Percentiles rank a stretch among this genome's conserved stretches.
Conservation (phyloP, 2,113 vertebrate species). For the Hippocampus barbouri region DNA sequence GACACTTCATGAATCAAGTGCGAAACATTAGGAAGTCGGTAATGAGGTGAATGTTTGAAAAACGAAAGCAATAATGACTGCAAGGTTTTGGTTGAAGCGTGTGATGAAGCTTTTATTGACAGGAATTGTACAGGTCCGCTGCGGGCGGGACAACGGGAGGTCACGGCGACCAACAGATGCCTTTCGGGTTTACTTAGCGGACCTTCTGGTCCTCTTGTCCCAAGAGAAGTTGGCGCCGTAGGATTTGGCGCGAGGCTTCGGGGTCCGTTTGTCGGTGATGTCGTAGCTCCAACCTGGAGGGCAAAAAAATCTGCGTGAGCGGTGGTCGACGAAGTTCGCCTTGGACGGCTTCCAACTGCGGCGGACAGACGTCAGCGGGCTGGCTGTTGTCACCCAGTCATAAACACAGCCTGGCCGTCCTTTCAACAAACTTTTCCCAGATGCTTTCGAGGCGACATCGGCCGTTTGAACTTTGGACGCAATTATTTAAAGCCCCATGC, state of each 20-base stretch:
- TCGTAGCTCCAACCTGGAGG: slow-evolving; percentile 93
- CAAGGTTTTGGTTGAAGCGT: slow-evolving; percentile 49
- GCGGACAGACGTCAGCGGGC: slow-evolving; percentile 53
- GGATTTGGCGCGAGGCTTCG: slow-evolving; percentile 92
- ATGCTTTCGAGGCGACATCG: slow-evolving; percentile 36
- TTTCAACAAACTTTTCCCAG: slow-evolving; percentile 60
- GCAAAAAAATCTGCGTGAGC: slow-evolving; percentile 54
- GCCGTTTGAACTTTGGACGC: neutral
- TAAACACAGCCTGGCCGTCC: slow-evolving; percentile 59
- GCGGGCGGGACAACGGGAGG: slow-evolving; percentile 31
- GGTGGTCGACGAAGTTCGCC: slow-evolving; percentile 37
- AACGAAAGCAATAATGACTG: slow-evolving; percentile 46
- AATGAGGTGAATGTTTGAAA: slow-evolving; percentile 67
- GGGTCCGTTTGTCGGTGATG: slow-evolving; percentile 82
- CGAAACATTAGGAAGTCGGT: slow-evolving; percentile 40
- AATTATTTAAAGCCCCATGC: neutral
- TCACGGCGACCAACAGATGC: slow-evolving; percentile 60
- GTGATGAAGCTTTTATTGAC: slow-evolving; percentile 63
- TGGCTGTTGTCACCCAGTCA: slow-evolving; percentile 52
- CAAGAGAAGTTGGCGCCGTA: slow-evolving; percentile 98
- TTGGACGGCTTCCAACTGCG: slow-evolving; percentile 51
- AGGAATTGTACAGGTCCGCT: slow-evolving; percentile 48
- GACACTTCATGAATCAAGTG: slow-evolving; percentile 48
- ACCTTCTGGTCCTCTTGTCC: slow-evolving; percentile 94
- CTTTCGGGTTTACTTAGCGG: slow-evolving; percentile 85